A percentile compares a stretch with the other conserved stretches of the same genome.
Evolutionary conservation across 2,888 invertebrate species (phyloP).

Genomic region (Coleophora flavipennella): DNA sequence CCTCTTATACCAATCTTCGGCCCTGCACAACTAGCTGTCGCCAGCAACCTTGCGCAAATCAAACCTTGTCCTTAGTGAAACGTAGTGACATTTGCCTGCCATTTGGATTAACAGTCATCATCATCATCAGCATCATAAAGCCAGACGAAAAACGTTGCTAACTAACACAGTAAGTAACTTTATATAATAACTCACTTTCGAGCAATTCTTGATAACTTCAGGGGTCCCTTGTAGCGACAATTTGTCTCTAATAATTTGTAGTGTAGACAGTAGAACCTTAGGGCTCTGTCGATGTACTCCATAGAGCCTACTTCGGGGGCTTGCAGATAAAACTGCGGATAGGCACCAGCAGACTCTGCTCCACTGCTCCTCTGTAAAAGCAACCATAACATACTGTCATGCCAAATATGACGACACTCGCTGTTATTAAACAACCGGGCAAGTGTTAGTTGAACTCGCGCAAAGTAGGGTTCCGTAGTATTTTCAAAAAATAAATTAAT

Average conservation of each 20-base stretch:
- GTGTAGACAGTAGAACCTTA: conserved; percentile 22
- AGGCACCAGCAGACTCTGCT: conserved; percentile 38
- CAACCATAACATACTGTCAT: too few species aligned
- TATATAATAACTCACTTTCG: conserved; percentile 29
- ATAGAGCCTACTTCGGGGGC: conserved; percentile 37
- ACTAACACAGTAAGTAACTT: background rate
- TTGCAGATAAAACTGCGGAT: conserved; percentile 29
- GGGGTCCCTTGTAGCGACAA: conserved; percentile 45
- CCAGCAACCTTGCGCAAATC: too few species aligned
- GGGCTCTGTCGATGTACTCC: conserved; percentile 40
- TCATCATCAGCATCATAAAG: conserved; percentile 4
- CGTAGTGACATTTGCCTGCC: too few species aligned
- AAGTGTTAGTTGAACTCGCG: too few species aligned
- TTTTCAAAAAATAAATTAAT: too few species aligned
- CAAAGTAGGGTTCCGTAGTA: too few species aligned
- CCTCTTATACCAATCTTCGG: too few species aligned
- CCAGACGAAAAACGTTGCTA: background rate
- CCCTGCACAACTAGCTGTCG: too few species aligned
- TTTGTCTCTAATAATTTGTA: conserved; percentile 43
- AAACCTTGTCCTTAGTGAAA: too few species aligned
- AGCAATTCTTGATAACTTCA: conserved; percentile 44
- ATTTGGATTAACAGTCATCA: too few species aligned
- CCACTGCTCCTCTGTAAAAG: conserved; percentile 43
- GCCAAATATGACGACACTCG: too few species aligned
- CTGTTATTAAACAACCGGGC: too few species aligned